Base-by-base conservation (phyloP, 2,797 vertebrate genomes). In the Ceryle rudis region DNA sequence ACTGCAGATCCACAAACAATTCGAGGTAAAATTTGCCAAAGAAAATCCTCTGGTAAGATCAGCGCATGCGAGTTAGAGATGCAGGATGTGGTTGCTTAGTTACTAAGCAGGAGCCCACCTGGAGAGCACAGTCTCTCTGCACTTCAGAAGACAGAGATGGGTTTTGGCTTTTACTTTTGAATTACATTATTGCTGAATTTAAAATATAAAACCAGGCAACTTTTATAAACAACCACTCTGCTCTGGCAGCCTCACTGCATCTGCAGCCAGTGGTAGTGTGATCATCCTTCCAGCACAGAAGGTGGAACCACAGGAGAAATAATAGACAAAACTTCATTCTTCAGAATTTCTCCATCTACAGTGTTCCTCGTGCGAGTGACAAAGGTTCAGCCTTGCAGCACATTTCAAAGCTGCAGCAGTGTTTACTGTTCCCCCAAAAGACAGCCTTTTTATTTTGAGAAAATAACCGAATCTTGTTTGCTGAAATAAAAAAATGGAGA, bases 61-160 rank as follows among this genome's bases (percentile, higher is more conserved):
- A 67, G 71, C 1, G 1, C 19, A 2, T 11, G 18, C 42, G 78
- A 93, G 13, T 60, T 81, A 62, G 60, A 81, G 26, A 66, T 67
- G 60, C 20, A 61, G 86, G 74, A 87, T 60, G 49, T 31, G 75
- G 93, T 94, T 95, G 95, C 90, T 71, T 94, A 57, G 92, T 71
- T 93, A 95, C 92, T 67, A 67, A 82, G 49, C 65, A 65, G 67
- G 28, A 87, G 26, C 65, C 78, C 78, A 64, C 84, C 81, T 55
- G 83, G 70, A 80, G 42, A 79, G 28, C 62, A 19, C 37, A 37
- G 41, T 31, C 62, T 28, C 12, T 37, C 52, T 78, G 80, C 73
- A 10, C n/a, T 74, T 69, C 73, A 25, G 23, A 62, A 31, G 2
- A 1, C 2, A 18, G 64, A 51, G 74, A 77, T 22, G 14, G 25